Evolutionary conservation across 2,797 vertebrate species (phyloP).

Genomic region (Pseudochaenichthys georgianus): DNA sequence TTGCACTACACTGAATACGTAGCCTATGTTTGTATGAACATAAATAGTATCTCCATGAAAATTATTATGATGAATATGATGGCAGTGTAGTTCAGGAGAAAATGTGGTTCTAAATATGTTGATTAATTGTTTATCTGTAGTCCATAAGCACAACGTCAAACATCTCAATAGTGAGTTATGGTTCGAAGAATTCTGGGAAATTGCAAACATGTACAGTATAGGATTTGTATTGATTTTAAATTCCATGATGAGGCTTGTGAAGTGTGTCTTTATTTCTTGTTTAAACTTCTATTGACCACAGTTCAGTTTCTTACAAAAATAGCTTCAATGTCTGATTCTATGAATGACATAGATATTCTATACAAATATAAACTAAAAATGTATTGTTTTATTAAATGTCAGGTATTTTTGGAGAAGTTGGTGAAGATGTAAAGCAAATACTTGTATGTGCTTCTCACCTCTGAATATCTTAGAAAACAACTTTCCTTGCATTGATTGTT

Average conservation of each 20-base stretch:
- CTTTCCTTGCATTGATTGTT: conserved; percentile 57
- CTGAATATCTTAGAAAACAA: conserved; percentile 24
- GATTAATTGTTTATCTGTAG: not conserved
- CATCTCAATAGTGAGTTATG: not conserved
- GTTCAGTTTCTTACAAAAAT: not conserved
- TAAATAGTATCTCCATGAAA: not conserved
- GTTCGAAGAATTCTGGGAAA: too few relatives aligned
- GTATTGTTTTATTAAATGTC: not conserved
- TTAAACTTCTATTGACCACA: not conserved
- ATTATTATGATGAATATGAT: not conserved
- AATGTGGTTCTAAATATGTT: not conserved
- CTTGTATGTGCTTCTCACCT: conserved; percentile 26
- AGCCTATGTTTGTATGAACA: not conserved
- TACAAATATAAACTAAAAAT: conserved; percentile 2
- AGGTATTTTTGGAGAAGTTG: conserved; percentile 3
- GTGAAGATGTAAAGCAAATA: conserved; percentile 19
- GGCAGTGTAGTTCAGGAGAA: not conserved
- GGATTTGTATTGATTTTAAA: not conserved
- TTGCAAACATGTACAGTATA: too few relatives aligned
- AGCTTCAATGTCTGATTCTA: not conserved
- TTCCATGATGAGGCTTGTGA: not conserved
- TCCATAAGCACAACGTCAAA: not conserved
- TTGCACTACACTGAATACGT: not conserved
- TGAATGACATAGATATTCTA: not conserved
- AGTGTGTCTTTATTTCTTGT: not conserved